phyloP scores from a whole-genome alignment of 2,888 invertebrate genomes.

The Odontocolon sp. region DNA sequence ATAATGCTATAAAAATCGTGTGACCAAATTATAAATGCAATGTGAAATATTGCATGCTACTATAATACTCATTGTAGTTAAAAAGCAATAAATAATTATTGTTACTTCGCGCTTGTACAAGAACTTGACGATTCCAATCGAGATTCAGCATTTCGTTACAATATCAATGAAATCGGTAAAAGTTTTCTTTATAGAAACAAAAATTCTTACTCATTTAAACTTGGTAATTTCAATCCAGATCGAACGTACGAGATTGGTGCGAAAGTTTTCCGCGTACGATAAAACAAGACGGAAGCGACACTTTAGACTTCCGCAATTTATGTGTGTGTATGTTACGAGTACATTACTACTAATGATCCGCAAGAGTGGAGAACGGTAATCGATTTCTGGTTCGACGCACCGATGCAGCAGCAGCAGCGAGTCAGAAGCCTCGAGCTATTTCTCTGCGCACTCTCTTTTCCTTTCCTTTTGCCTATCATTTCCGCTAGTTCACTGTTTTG shows the following conservation, averaged over 20 bases:
- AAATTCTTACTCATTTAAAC: not conserved
- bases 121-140: not conserved
- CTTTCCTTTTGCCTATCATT: conserved; percentile 1
- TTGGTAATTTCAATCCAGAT: conserved; percentile 27
- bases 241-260: conserved; percentile 12
- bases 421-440: conserved; percentile 10
- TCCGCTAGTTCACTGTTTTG: not conserved
- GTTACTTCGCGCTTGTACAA: not conserved
- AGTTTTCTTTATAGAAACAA: not conserved
- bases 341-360: conserved; percentile 38
- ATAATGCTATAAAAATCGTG: not conserved
- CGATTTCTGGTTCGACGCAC: conserved; percentile 47
- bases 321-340: not conserved
- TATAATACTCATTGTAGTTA: not conserved
- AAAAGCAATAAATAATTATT: not conserved
- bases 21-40: not conserved
- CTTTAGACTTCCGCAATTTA: conserved; percentile 39
- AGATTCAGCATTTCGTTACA: not conserved
- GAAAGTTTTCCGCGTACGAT: conserved; percentile 46
- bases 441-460: not conserved
- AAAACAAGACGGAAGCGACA: conserved; percentile 44
- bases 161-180: not conserved
- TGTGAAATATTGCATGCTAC: too few relatives aligned
- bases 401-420: not conserved
- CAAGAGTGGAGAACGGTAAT: conserved; percentile 27